Evolutionary conservation across 2,113 vertebrate genomes (phyloP).

Genomic region (rat (Rattus norvegicus)): GRCr8 NC_086021.1:30385001-30385500

Average conservation of each 20-base stretch:
- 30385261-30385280: too few species aligned
- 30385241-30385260: too few species aligned
- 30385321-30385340: conserved; percentile 22
- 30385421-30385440: background rate
- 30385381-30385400: background rate
- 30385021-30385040: background rate
- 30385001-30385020: background rate
- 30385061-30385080: background rate
- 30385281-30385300: too few species aligned
- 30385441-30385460: background rate
- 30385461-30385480: background rate
- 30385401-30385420: too few species aligned
- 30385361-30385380: conserved; percentile 20
- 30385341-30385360: background rate
- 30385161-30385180: too few species aligned
- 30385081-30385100: background rate
- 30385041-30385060: background rate
- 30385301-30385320: background rate
- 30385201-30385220: background rate
- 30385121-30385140: background rate
- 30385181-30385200: background rate
- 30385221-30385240: background rate
- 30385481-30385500: background rate
- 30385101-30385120: background rate
- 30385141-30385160: background rate